Conservation (phyloP, 2,888 invertebrate species). For the Aphrophora alni region DNA sequence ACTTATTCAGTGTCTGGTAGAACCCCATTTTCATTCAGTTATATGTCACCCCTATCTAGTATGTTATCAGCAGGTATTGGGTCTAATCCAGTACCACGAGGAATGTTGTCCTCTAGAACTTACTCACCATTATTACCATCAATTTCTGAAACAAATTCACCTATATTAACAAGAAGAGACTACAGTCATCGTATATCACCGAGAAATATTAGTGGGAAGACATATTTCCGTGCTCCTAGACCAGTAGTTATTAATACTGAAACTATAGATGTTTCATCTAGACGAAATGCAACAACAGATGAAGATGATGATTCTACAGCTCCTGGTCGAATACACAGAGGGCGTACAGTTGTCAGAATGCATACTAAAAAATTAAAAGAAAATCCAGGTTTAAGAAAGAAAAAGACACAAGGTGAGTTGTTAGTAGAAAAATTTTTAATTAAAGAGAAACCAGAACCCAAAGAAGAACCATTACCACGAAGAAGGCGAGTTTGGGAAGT, state of each 20-base stretch:
- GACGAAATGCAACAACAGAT: conserved; percentile 43
- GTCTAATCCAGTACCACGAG: conserved; percentile 24
- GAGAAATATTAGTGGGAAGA: conserved; percentile 4
- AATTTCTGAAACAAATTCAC: conserved; percentile 38
- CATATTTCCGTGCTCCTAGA: conserved; percentile 58
- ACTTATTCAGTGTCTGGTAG: not conserved
- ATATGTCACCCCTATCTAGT: conserved; percentile 30
- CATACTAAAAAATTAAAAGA: conserved; percentile 64
- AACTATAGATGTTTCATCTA: conserved; percentile 74
- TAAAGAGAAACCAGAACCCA: conserved; percentile 59
- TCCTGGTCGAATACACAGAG: conserved; percentile 68
- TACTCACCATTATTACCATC: conserved; percentile 41
- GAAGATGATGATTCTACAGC: conserved; percentile 44
- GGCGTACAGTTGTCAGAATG: conserved; percentile 75
- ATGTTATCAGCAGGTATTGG: conserved; percentile 33
- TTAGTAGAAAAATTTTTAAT: conserved; percentile 78
- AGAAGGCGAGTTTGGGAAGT: conserved; percentile 15
- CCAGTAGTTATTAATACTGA: conserved; percentile 83
- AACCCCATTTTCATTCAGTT: conserved; percentile 34
- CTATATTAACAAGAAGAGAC: conserved; percentile 22
- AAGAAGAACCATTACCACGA: conserved; percentile 47
- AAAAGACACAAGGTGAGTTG: conserved; percentile 74
- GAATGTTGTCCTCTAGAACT: not conserved
- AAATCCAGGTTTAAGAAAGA: conserved; percentile 57
- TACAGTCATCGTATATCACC: conserved; percentile 17